phyloP scores from a whole-genome alignment of 2,888 invertebrate species.

The Dione juno region DNA sequence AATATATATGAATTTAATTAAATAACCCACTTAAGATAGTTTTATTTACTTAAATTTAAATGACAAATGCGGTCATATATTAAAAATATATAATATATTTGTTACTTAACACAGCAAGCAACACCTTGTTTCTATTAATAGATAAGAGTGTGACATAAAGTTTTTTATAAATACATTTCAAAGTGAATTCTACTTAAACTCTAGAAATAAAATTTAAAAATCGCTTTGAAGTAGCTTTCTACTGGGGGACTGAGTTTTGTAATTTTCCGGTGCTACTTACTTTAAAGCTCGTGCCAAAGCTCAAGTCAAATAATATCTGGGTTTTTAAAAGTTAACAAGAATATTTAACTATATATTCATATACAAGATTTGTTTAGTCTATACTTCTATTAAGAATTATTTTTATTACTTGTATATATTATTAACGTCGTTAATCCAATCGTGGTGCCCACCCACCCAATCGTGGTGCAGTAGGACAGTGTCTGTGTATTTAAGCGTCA shows the following conservation, averaged over 20 bases:
- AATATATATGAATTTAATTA: too few relatives aligned
- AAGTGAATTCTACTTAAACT: slow-evolving; percentile 7
- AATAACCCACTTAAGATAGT: too few relatives aligned
- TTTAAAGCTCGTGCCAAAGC: slow-evolving; percentile 15
- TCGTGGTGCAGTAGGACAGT: too few relatives aligned
- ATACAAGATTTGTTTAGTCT: neutral
- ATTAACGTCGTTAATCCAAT: too few relatives aligned
- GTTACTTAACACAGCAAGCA: neutral
- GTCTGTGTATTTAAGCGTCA: too few relatives aligned
- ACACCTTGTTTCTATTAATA: neutral
- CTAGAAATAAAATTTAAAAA: slow-evolving; percentile 7
- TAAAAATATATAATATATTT: neutral
- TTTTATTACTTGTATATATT: too few relatives aligned
- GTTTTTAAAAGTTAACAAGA: neutral
- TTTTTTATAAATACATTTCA: too few relatives aligned
- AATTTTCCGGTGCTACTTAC: slow-evolving; percentile 22
- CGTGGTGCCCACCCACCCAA: too few relatives aligned
- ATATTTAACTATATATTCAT: neutral
- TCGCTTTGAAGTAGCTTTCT: slow-evolving; percentile 6
- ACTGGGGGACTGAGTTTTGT: slow-evolving; percentile 9
- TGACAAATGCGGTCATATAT: too few relatives aligned
- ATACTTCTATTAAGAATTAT: neutral
- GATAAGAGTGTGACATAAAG: neutral
- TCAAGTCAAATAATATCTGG: slow-evolving; percentile 17
- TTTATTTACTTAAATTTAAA: too few relatives aligned